Base-by-base conservation (phyloP, 2,113 vertebrate species). In the Peromyscus maniculatus region DNA sequence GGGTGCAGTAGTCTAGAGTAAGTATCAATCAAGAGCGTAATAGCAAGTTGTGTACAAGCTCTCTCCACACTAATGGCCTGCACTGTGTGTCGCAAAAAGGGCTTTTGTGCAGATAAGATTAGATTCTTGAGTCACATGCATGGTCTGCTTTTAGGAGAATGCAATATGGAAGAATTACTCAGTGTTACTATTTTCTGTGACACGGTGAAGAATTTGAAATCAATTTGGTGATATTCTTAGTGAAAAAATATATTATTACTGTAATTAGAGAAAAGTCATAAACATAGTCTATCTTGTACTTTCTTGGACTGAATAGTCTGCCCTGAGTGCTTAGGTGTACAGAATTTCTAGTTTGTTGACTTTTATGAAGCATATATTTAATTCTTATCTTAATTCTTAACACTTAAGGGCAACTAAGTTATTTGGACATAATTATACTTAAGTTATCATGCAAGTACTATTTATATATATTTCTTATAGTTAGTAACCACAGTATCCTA, bases 341-440 rank as follows among this genome's bases (percentile, higher is more conserved):
- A 91, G 77, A 67, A 49, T 71, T 80, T 95, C 69, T 77, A 57
- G 46, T 33, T 83, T 94, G 69, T 59, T 89, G 55, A 96, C 66
- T 84, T 94, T 94, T 91, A 17, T 64, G 16, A 88, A 88, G 36
- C 33, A 39, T 39, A 89, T 55, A 3, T 52, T 94, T 93, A 96
- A 87, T 91, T 59, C n/a, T 67, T 64, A 94, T 75, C 79, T 94
- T 93, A 97, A 89, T 91, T 62, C 39, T 64, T 64, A 93, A 75
- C 77, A 92, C 16, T 94, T 94, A 91, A 93, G 69, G 6, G 57
- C 78, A 39, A 46, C 78, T 91, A 39, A 97, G 78, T 13, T 91
- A 69, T 77, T 94, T 94, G 11, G 21, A 96, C 93, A 15, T 83
- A 39, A 82, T 92, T 84, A 94, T 59, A 94, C 92, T 95, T 93